Base-by-base conservation (phyloP, 2,888 invertebrate species). In the Oscheius sp. region DNA sequence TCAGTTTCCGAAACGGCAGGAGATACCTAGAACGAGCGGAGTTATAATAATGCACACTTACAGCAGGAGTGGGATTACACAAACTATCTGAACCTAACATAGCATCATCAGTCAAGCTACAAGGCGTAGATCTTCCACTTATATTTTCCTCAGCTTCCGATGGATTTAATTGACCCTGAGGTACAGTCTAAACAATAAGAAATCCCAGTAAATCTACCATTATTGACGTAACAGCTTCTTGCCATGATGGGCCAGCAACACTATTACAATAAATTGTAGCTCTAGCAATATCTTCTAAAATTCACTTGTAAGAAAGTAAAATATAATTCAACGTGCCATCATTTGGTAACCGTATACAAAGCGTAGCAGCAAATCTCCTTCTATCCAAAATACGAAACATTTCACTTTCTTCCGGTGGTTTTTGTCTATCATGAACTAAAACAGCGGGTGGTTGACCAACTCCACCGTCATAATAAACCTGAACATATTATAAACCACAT, bases 361-460 rank as follows among this genome's bases (percentile, higher is more conserved):
- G 24, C 2, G 59, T 26, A 1, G 71, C 68, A 9, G 80, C 73
- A 50, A 78, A 82, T 70, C 77, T 76, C 56, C 77, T 75, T 33
- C 77, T 68, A 28, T 82, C 83, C 12, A 83, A 54, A 38, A 79
- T 75, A 14, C 72, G 28, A 67, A 67, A 80, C 80, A 82, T 77
- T 8, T 50, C 24, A 1, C 79, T 73, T 24, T 76, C 72, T 8
- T 41, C 44, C 12, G 26, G 44, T 28, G 57, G 64, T 28, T 5
- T 72, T 70, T n/a, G 68, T 67, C 30, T 71, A 28, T 47, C 62
- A 8, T 17, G 36, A 8, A 17, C 32, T 8, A 54, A 20, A 8
- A 36, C n/a, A 32, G 8, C 32, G 14, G 51, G 12, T 14, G 32
- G n/a, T 6, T 20, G 49, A 14, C 8, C 17, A 5, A 38, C 64